Conservation (phyloP, 2,113 vertebrate species). For the Asarcornis scutulata region DNA sequence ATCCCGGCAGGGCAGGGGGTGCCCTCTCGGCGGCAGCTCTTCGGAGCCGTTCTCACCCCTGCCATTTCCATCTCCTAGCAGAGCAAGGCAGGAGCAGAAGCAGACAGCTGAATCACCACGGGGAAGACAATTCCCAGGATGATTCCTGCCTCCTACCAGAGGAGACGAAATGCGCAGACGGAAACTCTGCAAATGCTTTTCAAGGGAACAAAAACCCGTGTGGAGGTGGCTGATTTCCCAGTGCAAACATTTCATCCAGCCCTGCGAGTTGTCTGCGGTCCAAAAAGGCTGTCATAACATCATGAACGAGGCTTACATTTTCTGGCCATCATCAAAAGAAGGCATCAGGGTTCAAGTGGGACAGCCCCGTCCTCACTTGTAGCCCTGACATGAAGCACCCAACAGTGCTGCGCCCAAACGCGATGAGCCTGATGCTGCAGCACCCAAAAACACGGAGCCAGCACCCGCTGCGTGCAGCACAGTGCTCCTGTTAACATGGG, state of each 20-base stretch:
- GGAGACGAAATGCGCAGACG: background rate
- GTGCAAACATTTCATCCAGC: background rate
- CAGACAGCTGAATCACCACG: slow-evolving; percentile 2
- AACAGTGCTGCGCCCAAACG: too few relatives aligned
- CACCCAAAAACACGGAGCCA: too few relatives aligned
- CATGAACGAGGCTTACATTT: background rate
- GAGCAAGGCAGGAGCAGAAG: background rate
- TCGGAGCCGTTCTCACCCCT: background rate
- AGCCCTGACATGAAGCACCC: background rate
- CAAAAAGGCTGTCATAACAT: slow-evolving; percentile 5
- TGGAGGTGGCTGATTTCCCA: slow-evolving; percentile 53
- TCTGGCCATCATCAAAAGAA: background rate
- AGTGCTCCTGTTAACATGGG: background rate
- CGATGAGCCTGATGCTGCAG: accelerated
- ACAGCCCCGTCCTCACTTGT: background rate
- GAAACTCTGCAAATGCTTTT: slow-evolving; percentile 52
- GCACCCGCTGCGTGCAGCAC: background rate
- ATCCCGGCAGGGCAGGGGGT: background rate
- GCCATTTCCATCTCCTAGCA: background rate
- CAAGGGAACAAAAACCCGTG: slow-evolving; percentile 10
- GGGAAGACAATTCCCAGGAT: slow-evolving; percentile 55
- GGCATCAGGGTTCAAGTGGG: background rate
- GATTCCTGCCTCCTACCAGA: slow-evolving; percentile 42
- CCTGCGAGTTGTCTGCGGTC: background rate
- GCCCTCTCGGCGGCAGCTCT: background rate